Percentiles rank a stretch among this genome's conserved stretches.
These are phyloP conservation scores for Pseudopipra pipra DNA, from an alignment of 2,113 vertebrate species.

Conservation along the genomic window DNA sequence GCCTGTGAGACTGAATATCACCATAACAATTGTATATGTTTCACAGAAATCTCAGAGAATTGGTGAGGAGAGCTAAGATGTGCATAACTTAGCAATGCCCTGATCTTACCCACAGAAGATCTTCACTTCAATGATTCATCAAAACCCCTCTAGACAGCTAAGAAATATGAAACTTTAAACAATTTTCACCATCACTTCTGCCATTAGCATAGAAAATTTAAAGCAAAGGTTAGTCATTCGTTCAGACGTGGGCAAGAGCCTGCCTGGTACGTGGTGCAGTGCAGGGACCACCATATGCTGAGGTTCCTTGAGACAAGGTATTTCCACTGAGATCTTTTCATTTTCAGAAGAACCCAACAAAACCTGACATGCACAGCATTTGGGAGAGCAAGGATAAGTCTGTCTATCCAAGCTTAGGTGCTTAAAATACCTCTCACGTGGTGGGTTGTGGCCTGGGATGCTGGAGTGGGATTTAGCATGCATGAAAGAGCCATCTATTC, in stretches of 20 bases:
- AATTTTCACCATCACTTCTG: neutral
- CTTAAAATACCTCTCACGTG: neutral
- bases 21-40: neutral
- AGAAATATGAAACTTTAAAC: conserved; percentile 4
- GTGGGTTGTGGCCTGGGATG: neutral
- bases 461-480: neutral
- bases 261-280: neutral
- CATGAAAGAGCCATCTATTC: neutral
- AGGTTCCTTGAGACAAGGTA: neutral
- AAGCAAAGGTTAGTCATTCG: neutral
- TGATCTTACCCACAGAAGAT: neutral
- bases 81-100: neutral
- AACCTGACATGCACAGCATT: neutral
- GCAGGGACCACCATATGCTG: neutral
- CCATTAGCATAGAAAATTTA: neutral
- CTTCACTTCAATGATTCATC: neutral
- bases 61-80: neutral
- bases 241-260: neutral
- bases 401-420: neutral
- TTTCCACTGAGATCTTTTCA: neutral
- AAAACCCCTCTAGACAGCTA: neutral
- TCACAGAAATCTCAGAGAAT: neutral
- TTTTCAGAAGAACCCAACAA: neutral
- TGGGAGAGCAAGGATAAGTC: neutral
- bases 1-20: neutral